A percentile compares a stretch with the other conserved stretches of the same genome.
Conservation (phyloP, 2,888 invertebrate species). For the Phragmatobia fuliginosa region DNA sequence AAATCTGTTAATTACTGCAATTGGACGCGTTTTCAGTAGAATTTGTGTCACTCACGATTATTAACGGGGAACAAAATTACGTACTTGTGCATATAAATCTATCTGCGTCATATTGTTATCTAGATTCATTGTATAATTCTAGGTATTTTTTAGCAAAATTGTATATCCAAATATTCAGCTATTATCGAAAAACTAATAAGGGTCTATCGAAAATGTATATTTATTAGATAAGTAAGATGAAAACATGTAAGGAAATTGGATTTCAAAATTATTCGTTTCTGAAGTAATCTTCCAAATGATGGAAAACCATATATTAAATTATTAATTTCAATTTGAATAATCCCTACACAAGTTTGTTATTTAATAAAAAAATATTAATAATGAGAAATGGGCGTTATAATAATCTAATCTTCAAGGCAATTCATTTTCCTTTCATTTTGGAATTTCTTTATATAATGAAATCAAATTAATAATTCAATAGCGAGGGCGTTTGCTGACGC, state of each 20-base stretch:
- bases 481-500: conserved; percentile 6
- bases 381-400: not conserved
- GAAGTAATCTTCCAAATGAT: not conserved
- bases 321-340: not conserved
- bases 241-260: not conserved
- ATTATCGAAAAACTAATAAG: too few relatives aligned
- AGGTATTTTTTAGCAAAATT: too few relatives aligned
- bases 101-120: too few relatives aligned
- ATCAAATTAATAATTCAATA: conserved; percentile 10
- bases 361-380: not conserved
- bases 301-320: not conserved
- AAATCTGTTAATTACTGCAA: not conserved
- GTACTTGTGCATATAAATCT: too few relatives aligned
- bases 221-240: not conserved
- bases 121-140: too few relatives aligned
- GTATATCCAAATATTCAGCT: too few relatives aligned
- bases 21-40: not conserved
- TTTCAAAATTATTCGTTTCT: not conserved
- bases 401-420: conserved; percentile 2
- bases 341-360: not conserved
- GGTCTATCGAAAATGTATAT: not conserved
- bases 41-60: not conserved
- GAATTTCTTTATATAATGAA: conserved; percentile 7
- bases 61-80: too few relatives aligned
- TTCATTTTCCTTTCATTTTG: conserved; percentile 14